Evolutionary conservation across 2,113 vertebrate species (phyloP), one percentile per base, ranked within the genome.

Genomic region (Columba livia): DNA sequence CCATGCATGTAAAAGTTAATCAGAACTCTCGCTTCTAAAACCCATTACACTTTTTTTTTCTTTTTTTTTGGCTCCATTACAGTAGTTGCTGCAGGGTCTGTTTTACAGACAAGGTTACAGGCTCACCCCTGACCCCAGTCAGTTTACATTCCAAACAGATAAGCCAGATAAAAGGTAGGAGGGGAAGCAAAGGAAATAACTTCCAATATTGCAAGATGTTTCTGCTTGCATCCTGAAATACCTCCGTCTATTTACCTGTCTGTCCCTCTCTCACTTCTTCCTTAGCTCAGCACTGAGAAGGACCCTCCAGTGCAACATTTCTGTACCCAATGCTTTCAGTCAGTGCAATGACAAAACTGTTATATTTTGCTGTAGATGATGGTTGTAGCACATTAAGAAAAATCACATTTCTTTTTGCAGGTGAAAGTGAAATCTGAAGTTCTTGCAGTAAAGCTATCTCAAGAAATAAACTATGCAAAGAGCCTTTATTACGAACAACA

Each of bases 391-490:
- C 11, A 3, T 44, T 65, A 73, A 61, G 44, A 53, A 70, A 78
- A 64, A 50, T 15, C 19, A 3, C 5, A 6, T 90, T 88, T 91
- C 58, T 89, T 82, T 88, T 80, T 72, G 48, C 96, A 99, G 99
- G 99, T 99, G 61, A 99, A 99, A 4, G 99, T 99, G 96, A 99
- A 98, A 85, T 99, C 96, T 1, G 99, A 99, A 98, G 98, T 95
- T 82, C 98, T 99, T 3, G 99, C 99, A 11, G 93, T 99, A 67
- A 99, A 99, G 96, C 98, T 99, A 40, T 99, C 99, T 47, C 99
- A 99, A 97, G 99, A 99, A 98, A 99, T 99, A 95, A 99, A 99
- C 98, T 99, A 99, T 70, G 99, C 99, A 96, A 99, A 99, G 98
- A 99, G 99, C 97, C 98, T 99, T 92, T 99, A 99, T 97, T 99